These are phyloP conservation scores for Lethocerus indicus DNA, from an alignment of 1,140 invertebrate genomes.

Conservation along the genomic window DNA sequence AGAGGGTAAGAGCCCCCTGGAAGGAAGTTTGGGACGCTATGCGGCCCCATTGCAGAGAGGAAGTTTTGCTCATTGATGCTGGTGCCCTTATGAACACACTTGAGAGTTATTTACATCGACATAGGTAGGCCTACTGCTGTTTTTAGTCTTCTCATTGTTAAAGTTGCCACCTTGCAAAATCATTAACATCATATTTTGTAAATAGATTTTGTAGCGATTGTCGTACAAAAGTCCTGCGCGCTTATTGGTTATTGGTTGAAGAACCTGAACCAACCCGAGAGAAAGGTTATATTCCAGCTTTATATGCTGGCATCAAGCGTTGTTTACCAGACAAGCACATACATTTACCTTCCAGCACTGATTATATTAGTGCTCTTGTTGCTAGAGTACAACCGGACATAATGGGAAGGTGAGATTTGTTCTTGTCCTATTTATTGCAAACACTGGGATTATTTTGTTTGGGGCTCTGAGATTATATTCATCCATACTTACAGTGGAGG, in stretches of 20 bases:
- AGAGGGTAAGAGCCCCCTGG: slow-evolving; percentile 58
- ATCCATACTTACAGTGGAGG: slow-evolving; percentile 43
- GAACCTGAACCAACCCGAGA: slow-evolving; percentile 67
- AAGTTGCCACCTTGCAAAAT: not conserved
- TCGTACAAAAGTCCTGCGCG: slow-evolving; percentile 72
- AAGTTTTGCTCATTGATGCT: slow-evolving; percentile 70
- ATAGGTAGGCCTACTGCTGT: slow-evolving; percentile 34
- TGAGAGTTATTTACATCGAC: slow-evolving; percentile 77
- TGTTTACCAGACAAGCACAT: slow-evolving; percentile 73
- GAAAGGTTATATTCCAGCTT: slow-evolving; percentile 68
- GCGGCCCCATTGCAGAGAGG: slow-evolving; percentile 62
- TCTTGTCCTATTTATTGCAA: not conserved
- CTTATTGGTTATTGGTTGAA: slow-evolving; percentile 71
- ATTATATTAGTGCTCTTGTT: slow-evolving; percentile 75
- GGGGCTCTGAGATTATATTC: too few species aligned
- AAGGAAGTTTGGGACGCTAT: slow-evolving; percentile 76
- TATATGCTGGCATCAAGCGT: slow-evolving; percentile 72
- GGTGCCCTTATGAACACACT: slow-evolving; percentile 65
- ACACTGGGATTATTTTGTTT: too few species aligned
- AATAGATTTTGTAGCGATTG: slow-evolving; percentile 76
- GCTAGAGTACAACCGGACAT: slow-evolving; percentile 76
- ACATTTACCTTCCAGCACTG: slow-evolving; percentile 68
- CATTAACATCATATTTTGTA: slow-evolving; percentile 7
- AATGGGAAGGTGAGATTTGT: slow-evolving; percentile 23
- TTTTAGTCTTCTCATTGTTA: not conserved